Conservation (phyloP, 2,113 vertebrate species). For the Gadus macrocephalus region DNA sequence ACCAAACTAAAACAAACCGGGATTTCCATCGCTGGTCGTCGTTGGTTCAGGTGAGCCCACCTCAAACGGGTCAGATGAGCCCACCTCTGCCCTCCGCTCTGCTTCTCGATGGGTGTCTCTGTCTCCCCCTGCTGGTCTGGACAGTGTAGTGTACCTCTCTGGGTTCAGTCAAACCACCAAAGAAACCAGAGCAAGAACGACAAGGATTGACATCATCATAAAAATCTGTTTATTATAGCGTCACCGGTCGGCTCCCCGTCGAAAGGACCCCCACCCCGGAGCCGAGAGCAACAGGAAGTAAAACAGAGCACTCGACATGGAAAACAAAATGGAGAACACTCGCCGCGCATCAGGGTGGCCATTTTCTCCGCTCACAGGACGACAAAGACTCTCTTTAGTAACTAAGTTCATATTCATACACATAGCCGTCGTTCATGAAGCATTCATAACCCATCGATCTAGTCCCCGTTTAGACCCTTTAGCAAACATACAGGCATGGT, state of each 20-base stretch:
- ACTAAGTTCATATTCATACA: conserved; percentile 42
- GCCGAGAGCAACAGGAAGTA: conserved; percentile 26
- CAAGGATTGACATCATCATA: conserved; percentile 33
- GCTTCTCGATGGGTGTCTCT: conserved; percentile 22
- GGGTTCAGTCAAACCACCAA: too few species aligned
- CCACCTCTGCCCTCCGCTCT: too few species aligned
- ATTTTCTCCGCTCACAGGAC: conserved; percentile 31
- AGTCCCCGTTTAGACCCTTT: too few species aligned
- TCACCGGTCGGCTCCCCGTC: conserved; percentile 44
- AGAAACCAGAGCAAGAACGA: not conserved
- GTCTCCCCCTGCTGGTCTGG: conserved; percentile 60
- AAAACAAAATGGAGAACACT: conserved; percentile 1
- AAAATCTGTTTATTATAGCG: conserved; percentile 73
- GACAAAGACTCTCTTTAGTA: conserved; percentile 24
- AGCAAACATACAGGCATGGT: too few species aligned
- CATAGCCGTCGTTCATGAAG: conserved; percentile 54
- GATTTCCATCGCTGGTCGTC: too few species aligned
- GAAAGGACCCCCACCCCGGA: conserved; percentile 33
- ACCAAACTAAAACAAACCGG: too few species aligned
- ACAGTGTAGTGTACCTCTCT: not conserved
- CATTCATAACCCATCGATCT: conserved; percentile 26
- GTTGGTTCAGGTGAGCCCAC: too few species aligned
- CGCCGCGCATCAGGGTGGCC: conserved; percentile 29
- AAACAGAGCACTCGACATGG: conserved; percentile 27
- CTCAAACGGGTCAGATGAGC: too few species aligned